phyloP scores from a whole-genome alignment of 2,888 invertebrate species.

The Tolmerus cingulatus region DNA sequence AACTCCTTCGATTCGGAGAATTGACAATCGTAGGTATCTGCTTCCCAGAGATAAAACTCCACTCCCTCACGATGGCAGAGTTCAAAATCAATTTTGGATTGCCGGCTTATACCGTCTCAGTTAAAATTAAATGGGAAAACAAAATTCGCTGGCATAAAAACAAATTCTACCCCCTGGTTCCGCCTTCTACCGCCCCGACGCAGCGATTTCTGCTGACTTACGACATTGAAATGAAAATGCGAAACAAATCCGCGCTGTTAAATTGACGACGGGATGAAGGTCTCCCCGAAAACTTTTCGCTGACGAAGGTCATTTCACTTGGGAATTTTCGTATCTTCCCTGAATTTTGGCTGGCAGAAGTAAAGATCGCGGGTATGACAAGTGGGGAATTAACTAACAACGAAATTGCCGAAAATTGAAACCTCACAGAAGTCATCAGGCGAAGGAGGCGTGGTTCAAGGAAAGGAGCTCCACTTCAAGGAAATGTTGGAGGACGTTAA shows the following conservation, averaged over 20 bases:
- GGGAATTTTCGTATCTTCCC: neutral
- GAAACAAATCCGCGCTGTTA: neutral
- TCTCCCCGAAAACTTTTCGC: neutral
- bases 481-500: neutral
- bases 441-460: neutral
- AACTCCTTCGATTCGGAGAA: neutral
- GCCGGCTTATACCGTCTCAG: neutral
- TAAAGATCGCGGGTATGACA: neutral
- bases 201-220: neutral
- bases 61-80: neutral
- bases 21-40: neutral
- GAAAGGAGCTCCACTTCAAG: neutral
- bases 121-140: neutral
- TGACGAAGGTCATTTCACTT: neutral
- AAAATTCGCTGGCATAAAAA: neutral
- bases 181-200: neutral
- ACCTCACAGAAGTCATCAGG: neutral
- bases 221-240: neutral
- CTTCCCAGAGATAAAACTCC: neutral
- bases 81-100: neutral
- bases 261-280: neutral
- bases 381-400: neutral
- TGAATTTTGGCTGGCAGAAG: neutral
- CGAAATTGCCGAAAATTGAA: neutral
- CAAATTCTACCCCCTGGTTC: neutral